Conservation (phyloP, 1,140 invertebrate species). For the Cherax destructor region DNA sequence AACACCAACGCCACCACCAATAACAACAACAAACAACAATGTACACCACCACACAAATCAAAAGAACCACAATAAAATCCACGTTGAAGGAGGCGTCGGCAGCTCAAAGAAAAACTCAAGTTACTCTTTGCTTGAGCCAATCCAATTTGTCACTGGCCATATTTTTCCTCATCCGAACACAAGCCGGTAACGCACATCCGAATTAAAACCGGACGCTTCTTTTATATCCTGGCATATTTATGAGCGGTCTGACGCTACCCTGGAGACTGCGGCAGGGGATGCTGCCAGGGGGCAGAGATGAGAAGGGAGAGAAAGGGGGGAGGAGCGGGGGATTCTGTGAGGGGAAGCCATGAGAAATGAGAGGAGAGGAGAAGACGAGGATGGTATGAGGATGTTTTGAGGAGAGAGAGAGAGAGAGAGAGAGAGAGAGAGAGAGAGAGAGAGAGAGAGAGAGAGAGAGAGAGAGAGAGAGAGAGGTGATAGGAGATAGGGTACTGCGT, state of each 20-base stretch:
- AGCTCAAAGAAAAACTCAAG: too few species aligned
- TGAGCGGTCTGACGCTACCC: conserved; percentile 20
- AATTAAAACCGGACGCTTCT: conserved; percentile 50
- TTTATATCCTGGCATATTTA: conserved; percentile 48
- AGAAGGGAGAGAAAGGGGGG: too few species aligned
- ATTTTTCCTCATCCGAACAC: not conserved
- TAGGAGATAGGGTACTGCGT: too few species aligned
- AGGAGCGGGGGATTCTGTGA: not conserved
- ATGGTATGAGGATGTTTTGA: not conserved
- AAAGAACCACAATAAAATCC: too few species aligned
- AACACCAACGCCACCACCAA: too few species aligned
- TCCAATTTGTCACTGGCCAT: conserved; percentile 36
- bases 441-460: too few species aligned
- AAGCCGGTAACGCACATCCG: conserved; percentile 34
- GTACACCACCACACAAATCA: too few species aligned
- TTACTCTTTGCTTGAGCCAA: conserved; percentile 10
- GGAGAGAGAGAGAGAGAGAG: not conserved
- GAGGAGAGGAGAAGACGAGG: not conserved
- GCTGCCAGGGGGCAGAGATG: too few species aligned
- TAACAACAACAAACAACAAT: too few species aligned
- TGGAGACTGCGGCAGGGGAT: conserved; percentile 32
- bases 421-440: too few species aligned
- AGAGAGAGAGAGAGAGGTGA: too few species aligned
- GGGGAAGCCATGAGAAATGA: not conserved
- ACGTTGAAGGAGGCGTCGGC: too few species aligned